Percentiles rank a stretch among this genome's conserved stretches.
Evolutionary conservation across 2,797 vertebrate genomes (phyloP).

Genomic region (Adelosebastes latens): DNA sequence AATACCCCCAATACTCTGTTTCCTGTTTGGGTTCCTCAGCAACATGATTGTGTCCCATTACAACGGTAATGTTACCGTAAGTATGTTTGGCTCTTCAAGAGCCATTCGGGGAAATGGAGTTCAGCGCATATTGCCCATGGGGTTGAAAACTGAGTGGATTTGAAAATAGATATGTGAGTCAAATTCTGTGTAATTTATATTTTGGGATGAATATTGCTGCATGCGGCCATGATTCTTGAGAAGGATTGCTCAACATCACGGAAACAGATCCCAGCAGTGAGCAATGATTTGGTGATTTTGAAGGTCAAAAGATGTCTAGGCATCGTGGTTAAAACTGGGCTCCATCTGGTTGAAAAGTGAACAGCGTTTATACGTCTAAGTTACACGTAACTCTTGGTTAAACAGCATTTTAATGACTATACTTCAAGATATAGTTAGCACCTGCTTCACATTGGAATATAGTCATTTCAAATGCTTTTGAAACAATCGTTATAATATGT

Average conservation of each 20-base stretch:
- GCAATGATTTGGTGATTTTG: not conserved
- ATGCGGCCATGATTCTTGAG: not conserved
- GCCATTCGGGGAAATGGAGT: slow-evolving; percentile 17
- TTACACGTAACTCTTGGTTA: not conserved
- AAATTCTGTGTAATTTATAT: not conserved
- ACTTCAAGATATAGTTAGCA: not conserved
- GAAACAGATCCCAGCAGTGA: not conserved
- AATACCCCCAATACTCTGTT: slow-evolving; percentile 20
- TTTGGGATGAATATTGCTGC: not conserved
- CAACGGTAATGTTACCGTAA: slow-evolving; percentile 5
- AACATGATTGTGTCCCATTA: slow-evolving; percentile 34
- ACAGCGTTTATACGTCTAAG: not conserved
- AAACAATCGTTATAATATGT: not conserved
- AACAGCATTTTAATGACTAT: not conserved
- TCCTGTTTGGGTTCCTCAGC: slow-evolving; percentile 47
- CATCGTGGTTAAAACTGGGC: not conserved
- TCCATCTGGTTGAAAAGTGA: not conserved
- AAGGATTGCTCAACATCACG: not conserved
- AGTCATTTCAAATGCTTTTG: not conserved
- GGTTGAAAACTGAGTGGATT: not conserved
- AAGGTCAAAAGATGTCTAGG: not conserved
- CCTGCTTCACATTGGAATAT: not conserved
- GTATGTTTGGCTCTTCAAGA: slow-evolving; percentile 8
- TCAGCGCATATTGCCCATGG: slow-evolving; percentile 13
- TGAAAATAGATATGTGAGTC: slow-evolving; percentile 1